Evolutionary conservation across 2,888 invertebrate genomes (phyloP).

Genomic region (Lycaena phlaeas): DNA sequence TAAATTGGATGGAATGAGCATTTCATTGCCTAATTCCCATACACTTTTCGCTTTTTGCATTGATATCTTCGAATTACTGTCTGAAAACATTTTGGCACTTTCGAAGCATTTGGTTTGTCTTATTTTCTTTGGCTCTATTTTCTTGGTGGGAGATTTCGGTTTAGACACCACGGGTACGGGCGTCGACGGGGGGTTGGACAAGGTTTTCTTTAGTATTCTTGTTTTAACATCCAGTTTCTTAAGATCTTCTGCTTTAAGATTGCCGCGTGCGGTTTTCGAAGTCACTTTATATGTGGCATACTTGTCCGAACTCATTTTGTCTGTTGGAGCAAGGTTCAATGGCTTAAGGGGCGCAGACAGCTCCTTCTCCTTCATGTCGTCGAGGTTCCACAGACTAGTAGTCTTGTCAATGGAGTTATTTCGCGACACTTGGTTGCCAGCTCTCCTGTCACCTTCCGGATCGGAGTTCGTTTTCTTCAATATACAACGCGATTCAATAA

Average conservation of each 20-base stretch:
- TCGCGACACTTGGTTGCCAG: constrained; percentile 48
- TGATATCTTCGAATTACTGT: constrained; percentile 51
- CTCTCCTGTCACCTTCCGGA: constrained; percentile 43
- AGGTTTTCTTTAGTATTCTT: constrained; percentile 67
- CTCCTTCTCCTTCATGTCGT: constrained; percentile 70
- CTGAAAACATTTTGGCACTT: constrained; percentile 43
- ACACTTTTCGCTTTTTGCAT: constrained; percentile 70
- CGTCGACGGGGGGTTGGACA: constrained; percentile 66
- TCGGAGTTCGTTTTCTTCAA: constrained; percentile 73
- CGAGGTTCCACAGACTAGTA: constrained; percentile 73
- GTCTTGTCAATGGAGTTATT: constrained; percentile 69
- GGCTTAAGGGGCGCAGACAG: constrained; percentile 55
- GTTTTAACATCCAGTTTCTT: constrained; percentile 70
- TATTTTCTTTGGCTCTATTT: constrained; percentile 53
- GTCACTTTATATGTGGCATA: constrained; percentile 68
- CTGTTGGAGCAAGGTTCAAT: constrained; percentile 37
- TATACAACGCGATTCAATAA: constrained; percentile 79
- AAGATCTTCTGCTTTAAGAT: constrained; percentile 57
- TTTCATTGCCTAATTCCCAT: constrained; percentile 67
- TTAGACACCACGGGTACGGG: constrained; percentile 64
- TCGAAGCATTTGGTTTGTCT: constrained; percentile 51
- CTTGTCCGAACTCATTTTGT: constrained; percentile 61
- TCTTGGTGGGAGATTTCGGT: constrained; percentile 54
- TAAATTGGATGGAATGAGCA: constrained; percentile 42
- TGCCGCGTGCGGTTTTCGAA: constrained; percentile 51